These are phyloP conservation scores for Anguilla marmorata DNA, from an alignment of 2,797 vertebrate genomes.

Conservation along the genomic window DNA sequence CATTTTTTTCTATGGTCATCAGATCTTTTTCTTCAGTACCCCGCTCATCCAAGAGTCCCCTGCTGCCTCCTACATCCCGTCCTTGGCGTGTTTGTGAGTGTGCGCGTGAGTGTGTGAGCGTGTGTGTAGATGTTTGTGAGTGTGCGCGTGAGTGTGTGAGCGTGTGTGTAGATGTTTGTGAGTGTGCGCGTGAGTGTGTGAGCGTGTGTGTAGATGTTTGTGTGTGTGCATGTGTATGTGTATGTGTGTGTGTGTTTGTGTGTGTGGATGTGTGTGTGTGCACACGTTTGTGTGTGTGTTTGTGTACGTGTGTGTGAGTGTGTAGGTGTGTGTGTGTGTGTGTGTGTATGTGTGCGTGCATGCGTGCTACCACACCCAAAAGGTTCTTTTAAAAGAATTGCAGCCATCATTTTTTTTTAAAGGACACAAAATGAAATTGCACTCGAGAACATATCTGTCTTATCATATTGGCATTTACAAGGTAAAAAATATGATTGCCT, in stretches of 20 bases:
- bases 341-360: neutral
- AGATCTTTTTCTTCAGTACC: slow-evolving; percentile 7
- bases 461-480: slow-evolving; percentile 14
- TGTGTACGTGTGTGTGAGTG: neutral
- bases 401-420: neutral
- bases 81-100: slow-evolving; percentile 65
- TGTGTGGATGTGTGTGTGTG: too few species aligned
- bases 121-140: neutral
- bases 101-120: slow-evolving; percentile 34
- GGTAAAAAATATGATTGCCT: slow-evolving; percentile 8
- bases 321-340: neutral
- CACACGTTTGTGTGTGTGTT: neutral
- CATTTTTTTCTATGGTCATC: neutral
- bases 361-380: neutral
- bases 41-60: slow-evolving; percentile 48
- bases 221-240: too few species aligned
- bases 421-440: neutral
- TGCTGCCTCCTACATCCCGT: slow-evolving; percentile 62
- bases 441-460: neutral
- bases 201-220: too few species aligned
- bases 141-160: too few species aligned
- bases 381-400: neutral
- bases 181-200: too few species aligned
- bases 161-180: too few species aligned
- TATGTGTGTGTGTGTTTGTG: too few species aligned